Percentiles rank a stretch among this genome's conserved stretches.
Evolutionary conservation across 2,797 vertebrate species (phyloP).

Genomic region (Melanotaenia trifasciata): DNA sequence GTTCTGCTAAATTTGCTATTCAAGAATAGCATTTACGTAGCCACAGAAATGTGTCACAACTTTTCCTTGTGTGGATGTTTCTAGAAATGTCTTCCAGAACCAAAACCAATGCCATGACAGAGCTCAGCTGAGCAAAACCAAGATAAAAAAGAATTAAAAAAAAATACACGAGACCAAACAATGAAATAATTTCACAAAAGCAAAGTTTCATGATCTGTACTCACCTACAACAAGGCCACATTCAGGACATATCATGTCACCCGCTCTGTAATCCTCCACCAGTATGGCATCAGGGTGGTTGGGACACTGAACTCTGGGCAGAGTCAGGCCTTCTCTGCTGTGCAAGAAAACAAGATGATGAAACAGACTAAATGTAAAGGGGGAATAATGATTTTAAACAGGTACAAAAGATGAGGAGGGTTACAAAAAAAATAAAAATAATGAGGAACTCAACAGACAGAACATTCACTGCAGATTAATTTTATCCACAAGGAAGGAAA

Average conservation of each 20-base stretch:
- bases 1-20: too few relatives aligned
- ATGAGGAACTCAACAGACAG: background rate
- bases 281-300: constrained; percentile 96
- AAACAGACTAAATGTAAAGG: background rate
- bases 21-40: too few relatives aligned
- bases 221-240: constrained; percentile 97
- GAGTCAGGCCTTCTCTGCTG: constrained; percentile 80
- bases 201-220: constrained; percentile 24
- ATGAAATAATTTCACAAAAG: background rate
- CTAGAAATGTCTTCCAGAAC: too few relatives aligned
- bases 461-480: background rate
- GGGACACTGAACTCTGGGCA: constrained; percentile 95
- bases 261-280: constrained; percentile 98
- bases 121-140: background rate
- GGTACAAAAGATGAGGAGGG: background rate
- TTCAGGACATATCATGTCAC: constrained; percentile 99
- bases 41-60: too few relatives aligned
- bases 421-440: background rate
- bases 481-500: background rate
- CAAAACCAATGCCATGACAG: background rate
- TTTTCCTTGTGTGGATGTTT: too few relatives aligned
- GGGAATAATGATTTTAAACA: background rate
- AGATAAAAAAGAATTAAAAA: too few relatives aligned
- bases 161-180: background rate
- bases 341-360: constrained; percentile 23